Base-by-base conservation (phyloP, 2,797 vertebrate species). In the Distichodus sexfasciatus region DNA sequence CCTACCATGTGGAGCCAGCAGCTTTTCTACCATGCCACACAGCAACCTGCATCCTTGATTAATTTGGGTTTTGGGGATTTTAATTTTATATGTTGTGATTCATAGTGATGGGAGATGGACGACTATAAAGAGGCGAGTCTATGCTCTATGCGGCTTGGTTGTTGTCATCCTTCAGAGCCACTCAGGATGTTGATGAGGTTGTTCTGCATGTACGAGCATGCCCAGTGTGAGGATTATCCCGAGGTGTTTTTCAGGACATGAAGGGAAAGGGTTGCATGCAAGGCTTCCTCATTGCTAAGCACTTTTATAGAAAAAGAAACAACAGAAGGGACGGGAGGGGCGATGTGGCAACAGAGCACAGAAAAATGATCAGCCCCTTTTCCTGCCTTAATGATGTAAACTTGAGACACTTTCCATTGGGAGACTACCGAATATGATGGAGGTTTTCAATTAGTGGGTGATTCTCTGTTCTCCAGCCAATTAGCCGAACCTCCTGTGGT, bases 401-500 rank as follows among this genome's bases (percentile, higher is more conserved):
- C 81, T 67, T 81, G 75, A 76, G 75, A 82, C 76, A 69, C 40
- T 29, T 4, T 83, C 80, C 74, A 74, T 44, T 60, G 73, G 76
- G 77, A 80, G 54, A 15, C 50, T 64, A 64, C 50, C 69, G 57
- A 72, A 83, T 70, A 48, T 79, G 75, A 81, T 82, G 74, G 74
- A 74, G 78, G 50, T 69, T 84, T 82, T 86, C 66, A 74, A 59
- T 84, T 86, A 80, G 59, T 69, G 47, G 66, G 69, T 76, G 75
- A 77, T 69, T 71, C 73, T 82, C 47, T 78, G 69, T 84, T 85
- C 79, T 83, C 65, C 40, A 74, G 69, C 79, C 85, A 87, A 87
- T 87, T 84, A 87, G 66, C 44, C 47, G 1, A 62, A 55, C 70
- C 76, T 78, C 83, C 78, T 68, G 81, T 81, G 69, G 78, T 46